phyloP scores from a whole-genome alignment of 2,888 invertebrate species.

The Argyresthia albistria region DNA sequence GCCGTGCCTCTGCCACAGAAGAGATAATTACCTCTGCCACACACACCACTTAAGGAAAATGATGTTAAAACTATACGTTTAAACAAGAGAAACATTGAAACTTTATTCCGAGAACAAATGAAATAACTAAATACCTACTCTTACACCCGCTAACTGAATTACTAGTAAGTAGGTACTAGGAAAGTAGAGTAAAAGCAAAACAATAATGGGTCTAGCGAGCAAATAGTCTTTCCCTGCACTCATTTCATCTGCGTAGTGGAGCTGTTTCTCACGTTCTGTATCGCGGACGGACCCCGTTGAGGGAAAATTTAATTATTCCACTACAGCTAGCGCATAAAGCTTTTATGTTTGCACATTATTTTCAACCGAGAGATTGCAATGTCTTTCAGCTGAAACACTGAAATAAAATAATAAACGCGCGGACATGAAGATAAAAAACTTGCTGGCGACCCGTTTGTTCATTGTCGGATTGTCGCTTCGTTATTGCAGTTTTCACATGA shows the following conservation, averaged over 20 bases:
- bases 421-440: neutral
- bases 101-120: no score
- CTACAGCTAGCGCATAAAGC: slow-evolving; percentile 26
- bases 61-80: no score
- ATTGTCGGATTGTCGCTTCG: no score
- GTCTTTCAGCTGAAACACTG: slow-evolving; percentile 4
- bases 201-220: slow-evolving; percentile 8
- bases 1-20: no score
- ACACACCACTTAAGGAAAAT: no score
- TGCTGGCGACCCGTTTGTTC: neutral
- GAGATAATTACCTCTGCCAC: no score
- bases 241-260: slow-evolving; percentile 4
- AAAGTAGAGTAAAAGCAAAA: no score
- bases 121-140: no score
- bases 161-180: no score
- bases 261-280: slow-evolving; percentile 5
- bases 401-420: neutral
- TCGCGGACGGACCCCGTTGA: neutral
- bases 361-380: slow-evolving; percentile 18
- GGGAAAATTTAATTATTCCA: slow-evolving; percentile 30
- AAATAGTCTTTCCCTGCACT: slow-evolving; percentile 20
- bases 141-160: no score
- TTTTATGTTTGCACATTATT: slow-evolving; percentile 24
- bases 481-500: neutral
- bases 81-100: no score